Evolutionary conservation across 2,888 invertebrate species (phyloP).

Genomic region (Timema cristinae): DNA sequence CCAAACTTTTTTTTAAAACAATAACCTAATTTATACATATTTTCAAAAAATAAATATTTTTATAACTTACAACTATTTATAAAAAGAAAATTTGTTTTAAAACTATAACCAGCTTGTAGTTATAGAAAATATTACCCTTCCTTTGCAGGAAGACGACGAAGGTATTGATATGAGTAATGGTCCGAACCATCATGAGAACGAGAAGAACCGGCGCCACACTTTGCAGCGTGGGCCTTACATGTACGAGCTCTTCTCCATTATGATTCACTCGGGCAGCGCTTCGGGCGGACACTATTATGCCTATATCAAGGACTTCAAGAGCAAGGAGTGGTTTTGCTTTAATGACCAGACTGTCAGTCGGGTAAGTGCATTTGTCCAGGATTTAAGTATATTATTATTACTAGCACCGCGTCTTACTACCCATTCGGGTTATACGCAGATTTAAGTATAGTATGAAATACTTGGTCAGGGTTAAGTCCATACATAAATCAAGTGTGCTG

Average conservation of each 20-base stretch:
- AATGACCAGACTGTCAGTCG: constrained; percentile 78
- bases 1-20: too few relatives aligned
- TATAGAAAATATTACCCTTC: neutral
- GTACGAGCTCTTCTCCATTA: constrained; percentile 85
- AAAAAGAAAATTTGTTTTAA: neutral
- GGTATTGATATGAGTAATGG: constrained; percentile 59
- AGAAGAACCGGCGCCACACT: constrained; percentile 46
- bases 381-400: too few relatives aligned
- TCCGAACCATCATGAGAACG: constrained; percentile 48
- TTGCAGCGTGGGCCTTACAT: constrained; percentile 61
- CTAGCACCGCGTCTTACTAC: too few relatives aligned
- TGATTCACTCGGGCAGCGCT: constrained; percentile 89
- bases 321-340: constrained; percentile 78
- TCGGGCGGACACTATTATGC: constrained; percentile 90
- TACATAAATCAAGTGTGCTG: too few relatives aligned
- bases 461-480: too few relatives aligned
- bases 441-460: too few relatives aligned
- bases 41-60: too few relatives aligned
- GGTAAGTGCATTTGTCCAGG: constrained; percentile 46
- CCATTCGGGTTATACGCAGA: too few relatives aligned
- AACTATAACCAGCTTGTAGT: neutral
- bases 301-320: constrained; percentile 77
- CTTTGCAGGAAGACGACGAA: constrained; percentile 32
- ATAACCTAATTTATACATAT: too few relatives aligned
- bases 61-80: too few relatives aligned